These are phyloP conservation scores for Ammodramus savannarum DNA, from an alignment of 2,113 vertebrate species.

Conservation along the genomic window DNA sequence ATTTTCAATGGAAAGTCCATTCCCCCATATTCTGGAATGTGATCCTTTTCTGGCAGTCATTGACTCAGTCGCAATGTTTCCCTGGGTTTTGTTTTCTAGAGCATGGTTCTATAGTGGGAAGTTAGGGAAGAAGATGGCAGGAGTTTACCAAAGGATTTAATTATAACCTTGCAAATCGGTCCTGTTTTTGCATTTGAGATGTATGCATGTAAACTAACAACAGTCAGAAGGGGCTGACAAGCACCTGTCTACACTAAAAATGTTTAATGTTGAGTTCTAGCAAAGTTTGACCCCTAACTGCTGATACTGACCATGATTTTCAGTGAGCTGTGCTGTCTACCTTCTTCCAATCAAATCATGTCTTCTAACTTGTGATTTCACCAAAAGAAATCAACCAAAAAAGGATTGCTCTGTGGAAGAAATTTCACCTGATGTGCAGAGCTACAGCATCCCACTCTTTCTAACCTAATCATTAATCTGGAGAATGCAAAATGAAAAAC, in stretches of 20 bases:
- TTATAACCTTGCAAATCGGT: not conserved
- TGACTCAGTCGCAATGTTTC: not conserved
- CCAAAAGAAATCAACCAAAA: not conserved
- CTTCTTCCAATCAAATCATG: not conserved
- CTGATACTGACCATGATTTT: not conserved
- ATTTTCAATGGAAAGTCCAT: not conserved
- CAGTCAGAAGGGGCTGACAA: not conserved
- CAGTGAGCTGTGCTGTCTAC: not conserved
- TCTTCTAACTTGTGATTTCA: not conserved
- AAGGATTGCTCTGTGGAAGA: not conserved
- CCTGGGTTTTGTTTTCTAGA: not conserved
- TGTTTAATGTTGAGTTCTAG: not conserved
- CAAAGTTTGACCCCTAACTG: not conserved
- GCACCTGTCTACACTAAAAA: not conserved
- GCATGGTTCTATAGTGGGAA: not conserved
- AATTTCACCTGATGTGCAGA: not conserved
- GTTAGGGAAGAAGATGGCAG: not conserved
- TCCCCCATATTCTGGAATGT: not conserved
- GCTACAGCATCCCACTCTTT: not conserved
- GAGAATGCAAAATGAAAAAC: not conserved
- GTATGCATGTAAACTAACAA: not conserved
- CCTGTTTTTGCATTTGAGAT: not conserved
- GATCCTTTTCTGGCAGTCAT: not conserved
- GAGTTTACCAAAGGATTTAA: not conserved
- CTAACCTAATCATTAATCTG: not conserved